Evolutionary conservation across 2,113 vertebrate genomes (phyloP), one percentile per base, ranked within the genome.

Genomic region (Rhea pennata): DNA sequence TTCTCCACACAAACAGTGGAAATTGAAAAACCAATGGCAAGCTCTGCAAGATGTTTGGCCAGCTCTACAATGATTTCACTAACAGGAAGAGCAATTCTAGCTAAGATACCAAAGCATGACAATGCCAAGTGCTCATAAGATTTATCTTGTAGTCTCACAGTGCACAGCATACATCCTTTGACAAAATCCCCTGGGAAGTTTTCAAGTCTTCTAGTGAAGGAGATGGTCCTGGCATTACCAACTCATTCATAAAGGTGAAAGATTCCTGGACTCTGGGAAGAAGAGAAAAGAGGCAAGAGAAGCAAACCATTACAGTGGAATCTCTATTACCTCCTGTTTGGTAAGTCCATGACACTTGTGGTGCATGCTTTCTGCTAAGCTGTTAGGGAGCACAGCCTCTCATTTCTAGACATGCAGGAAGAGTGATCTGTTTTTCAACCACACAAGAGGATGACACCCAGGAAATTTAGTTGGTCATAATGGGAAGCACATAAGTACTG

Each of bases 141-240:
- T 80, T 74, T 73, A 39, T 86, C 64, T 84, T 87, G 75, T 54
- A 73, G 40, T 86, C 59, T 90, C 82, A 51, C 23, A 84, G 46
- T n/a, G 59, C 46, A 86, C 67, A 74, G 36, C 50, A 67, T 31
- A 64, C 23, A 74, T 46, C 40, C 44, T 95, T 76, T 77, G 78
- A 90, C 50, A 93, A 95, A 96, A 94, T 44, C 48, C 73, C 42
- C 27, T 59, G 26, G 39, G 29, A 95, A 85, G 23, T 64, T 82
- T 79, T 85, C 72, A 86, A 67, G 36, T 67, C 59, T 74, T 88
- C 54, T 59, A 86, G 78, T 71, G 90, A 88, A 91, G 33, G 48
- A 92, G 70, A 71, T 48, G 27, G 70, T 82, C 24, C 31, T 93
- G 65, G 39, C 20, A 82, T 80, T 92, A 91, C 44, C 64, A 95